phyloP scores from a whole-genome alignment of 2,888 invertebrate genomes.

The Diarsia dahlii region DNA sequence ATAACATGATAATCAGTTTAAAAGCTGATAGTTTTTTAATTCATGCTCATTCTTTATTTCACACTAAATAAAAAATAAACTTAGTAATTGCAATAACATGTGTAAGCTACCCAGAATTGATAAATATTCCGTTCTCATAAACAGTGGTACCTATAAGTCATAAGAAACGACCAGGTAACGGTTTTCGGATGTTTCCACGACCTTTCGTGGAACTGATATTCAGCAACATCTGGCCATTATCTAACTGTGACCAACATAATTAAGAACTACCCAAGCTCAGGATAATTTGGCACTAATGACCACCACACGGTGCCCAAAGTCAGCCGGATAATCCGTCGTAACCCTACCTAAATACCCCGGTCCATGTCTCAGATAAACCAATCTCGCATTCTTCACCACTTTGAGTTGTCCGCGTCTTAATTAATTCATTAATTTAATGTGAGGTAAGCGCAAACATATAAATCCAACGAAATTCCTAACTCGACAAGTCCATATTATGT shows the following conservation, averaged over 20 bases:
- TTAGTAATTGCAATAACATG: too few relatives aligned
- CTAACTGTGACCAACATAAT: neutral
- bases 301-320: neutral
- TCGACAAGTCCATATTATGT: constrained; percentile 3
- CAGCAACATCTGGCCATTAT: neutral
- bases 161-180: too few relatives aligned
- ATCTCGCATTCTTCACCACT: constrained; percentile 40
- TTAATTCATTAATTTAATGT: constrained; percentile 46
- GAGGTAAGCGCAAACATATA: constrained; percentile 32
- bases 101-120: too few relatives aligned
- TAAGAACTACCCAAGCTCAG: neutral
- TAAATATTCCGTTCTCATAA: too few relatives aligned
- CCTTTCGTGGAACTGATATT: neutral
- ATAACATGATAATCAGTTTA: too few relatives aligned
- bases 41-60: too few relatives aligned
- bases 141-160: too few relatives aligned
- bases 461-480: constrained; percentile 36
- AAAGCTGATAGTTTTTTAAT: too few relatives aligned
- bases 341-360: constrained; percentile 3
- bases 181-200: too few relatives aligned
- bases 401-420: constrained; percentile 38
- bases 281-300: constrained; percentile 5
- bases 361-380: constrained; percentile 30
- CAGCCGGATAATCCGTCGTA: neutral
- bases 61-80: too few relatives aligned